A percentile compares a stretch with the other conserved stretches of the same genome.
phyloP scores from a whole-genome alignment of 2,113 vertebrate genomes.

The Tamias sibiricus region DNA sequence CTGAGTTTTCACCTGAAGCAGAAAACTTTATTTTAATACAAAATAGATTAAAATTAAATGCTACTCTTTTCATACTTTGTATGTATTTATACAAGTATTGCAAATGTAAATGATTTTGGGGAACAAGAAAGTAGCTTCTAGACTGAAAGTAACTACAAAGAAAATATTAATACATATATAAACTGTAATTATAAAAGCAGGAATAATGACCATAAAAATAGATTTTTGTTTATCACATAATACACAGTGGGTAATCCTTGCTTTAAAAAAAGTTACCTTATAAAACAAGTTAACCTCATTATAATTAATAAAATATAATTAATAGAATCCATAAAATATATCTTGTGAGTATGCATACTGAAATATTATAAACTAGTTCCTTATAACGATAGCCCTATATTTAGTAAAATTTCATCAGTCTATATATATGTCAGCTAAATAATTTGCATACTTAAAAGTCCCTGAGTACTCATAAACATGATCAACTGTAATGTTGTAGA shows the following conservation, averaged over 20 bases:
- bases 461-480: slow-evolving; percentile 66
- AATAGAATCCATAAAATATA: slow-evolving; percentile 65
- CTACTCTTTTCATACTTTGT: background rate
- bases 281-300: slow-evolving; percentile 57
- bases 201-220: slow-evolving; percentile 59
- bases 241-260: background rate
- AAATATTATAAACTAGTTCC: slow-evolving; percentile 69
- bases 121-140: background rate
- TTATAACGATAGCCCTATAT: slow-evolving; percentile 71
- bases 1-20: background rate
- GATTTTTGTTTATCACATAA: slow-evolving; percentile 54
- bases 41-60: background rate
- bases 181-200: slow-evolving; percentile 67
- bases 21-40: slow-evolving; percentile 40
- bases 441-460: slow-evolving; percentile 76
- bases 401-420: slow-evolving; percentile 81
- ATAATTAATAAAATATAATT: slow-evolving; percentile 78
- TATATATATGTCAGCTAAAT: slow-evolving; percentile 69
- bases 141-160: background rate
- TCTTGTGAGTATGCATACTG: slow-evolving; percentile 59
- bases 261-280: slow-evolving; percentile 64
- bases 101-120: background rate
- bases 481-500: slow-evolving; percentile 48
- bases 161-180: slow-evolving; percentile 59
- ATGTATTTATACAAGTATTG: background rate